Base-by-base conservation (phyloP, 1,140 invertebrate genomes). In the Bombyx mori region DNA sequence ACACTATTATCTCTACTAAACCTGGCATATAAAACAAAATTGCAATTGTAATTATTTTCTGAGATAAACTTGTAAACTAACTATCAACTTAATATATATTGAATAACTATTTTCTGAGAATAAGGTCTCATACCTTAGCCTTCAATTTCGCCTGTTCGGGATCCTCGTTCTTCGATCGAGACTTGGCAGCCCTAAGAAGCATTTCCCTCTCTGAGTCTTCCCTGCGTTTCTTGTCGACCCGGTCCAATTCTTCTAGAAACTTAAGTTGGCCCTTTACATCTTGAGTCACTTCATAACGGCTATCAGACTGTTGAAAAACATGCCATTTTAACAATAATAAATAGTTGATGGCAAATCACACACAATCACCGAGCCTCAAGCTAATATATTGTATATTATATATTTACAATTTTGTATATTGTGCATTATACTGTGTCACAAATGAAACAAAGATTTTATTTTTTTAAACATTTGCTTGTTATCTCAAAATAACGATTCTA, bases 131-230 rank as follows among this genome's bases (percentile, higher is more conserved):
- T 70, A 96, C 96, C 89, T 98, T 98, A 49, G 97, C 96, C 90
- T 99, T 99, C 58, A 99, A 89, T 85, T 99, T 99, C 0, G 96
- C 93, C 86, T 99, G 97, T 80, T 99, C 98, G 0, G 97, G 97
- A 90, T 99, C 98, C 89, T 99, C 98, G 35, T 95, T 94, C 90
- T 98, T 98, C 51, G 97, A 97, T 54, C 98, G 91, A 77, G 96
- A 98, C 86, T 99, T 99, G 22, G 97, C 97, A 7, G 97, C 97
- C 68, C 95, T 89, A 58, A 99, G 86, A 12, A 99, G 86, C 83
- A 97, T 92, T 79, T 99, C 98, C 62, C 97, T 90, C 75, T 99
- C 97, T 62, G 96, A 92, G 79, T 99, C 98, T 77, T 99, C 97
- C 65, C 98, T 96, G 56, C 95, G 88, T 80, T 97, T 98, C 74